Evolutionary conservation across 2,888 invertebrate species (phyloP).

Genomic region (Synanthedon andrenaeformis): DNA sequence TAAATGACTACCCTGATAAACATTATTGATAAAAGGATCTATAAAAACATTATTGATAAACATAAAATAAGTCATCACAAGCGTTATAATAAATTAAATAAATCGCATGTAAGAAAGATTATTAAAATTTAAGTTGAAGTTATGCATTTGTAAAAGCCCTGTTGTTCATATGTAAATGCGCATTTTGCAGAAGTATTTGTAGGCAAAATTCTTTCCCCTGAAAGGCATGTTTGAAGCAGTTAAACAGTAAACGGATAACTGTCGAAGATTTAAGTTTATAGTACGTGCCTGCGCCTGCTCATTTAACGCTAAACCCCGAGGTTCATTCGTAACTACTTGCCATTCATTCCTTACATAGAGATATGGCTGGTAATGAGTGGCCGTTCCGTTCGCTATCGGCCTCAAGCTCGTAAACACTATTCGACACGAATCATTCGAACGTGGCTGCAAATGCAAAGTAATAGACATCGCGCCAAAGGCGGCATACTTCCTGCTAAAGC

Average conservation of each 20-base stretch:
- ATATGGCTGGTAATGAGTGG: constrained; percentile 62
- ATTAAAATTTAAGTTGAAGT: too few species aligned
- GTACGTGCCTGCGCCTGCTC: constrained; percentile 50
- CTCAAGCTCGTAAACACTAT: constrained; percentile 60
- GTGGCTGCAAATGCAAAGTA: constrained; percentile 52
- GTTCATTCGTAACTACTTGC: constrained; percentile 53
- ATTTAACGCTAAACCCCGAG: constrained; percentile 45
- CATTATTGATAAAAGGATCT: too few species aligned
- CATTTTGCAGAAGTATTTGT: too few species aligned
- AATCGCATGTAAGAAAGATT: too few species aligned
- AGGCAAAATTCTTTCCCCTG: constrained; percentile 9
- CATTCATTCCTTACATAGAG: constrained; percentile 62
- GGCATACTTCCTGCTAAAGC: constrained; percentile 44
- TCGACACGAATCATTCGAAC: constrained; percentile 54
- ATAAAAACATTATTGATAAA: too few species aligned
- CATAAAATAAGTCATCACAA: too few species aligned
- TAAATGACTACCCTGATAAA: too few species aligned
- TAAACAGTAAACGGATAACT: constrained; percentile 32
- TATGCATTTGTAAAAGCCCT: too few species aligned
- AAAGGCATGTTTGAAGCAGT: constrained; percentile 21
- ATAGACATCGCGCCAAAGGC: constrained; percentile 46
- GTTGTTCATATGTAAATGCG: too few species aligned
- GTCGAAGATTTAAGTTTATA: constrained; percentile 30
- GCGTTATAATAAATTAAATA: too few species aligned
- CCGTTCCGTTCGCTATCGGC: constrained; percentile 53